Base-by-base conservation (phyloP, 2,113 vertebrate genomes). In the Oryzias celebensis region DNA sequence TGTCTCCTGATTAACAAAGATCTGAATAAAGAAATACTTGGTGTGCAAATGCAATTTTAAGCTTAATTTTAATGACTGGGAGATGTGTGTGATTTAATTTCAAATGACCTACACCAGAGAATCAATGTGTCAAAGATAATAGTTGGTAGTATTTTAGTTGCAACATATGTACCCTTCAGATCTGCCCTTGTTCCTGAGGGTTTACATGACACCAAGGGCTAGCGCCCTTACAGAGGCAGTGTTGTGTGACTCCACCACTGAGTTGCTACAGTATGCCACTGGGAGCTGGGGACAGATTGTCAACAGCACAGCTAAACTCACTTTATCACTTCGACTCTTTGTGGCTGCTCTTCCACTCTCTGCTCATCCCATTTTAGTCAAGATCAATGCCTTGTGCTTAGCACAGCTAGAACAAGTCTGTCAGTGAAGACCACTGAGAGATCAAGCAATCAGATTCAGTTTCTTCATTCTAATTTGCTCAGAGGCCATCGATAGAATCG, bases 311-410 rank as follows among this genome's bases (percentile, higher is more conserved):
- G 70, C 69, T 68, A 68, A 67, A 57, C 62, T 80, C 73, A 66
- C 61, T 80, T 87, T 71, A 78, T 87, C 87, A 80, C 68, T 62
- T 26, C 16, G 45, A 55, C 66, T 82, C 52, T 66, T 68, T 85
- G 71, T 73, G 84, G 65, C 76, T 78, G 58, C 59, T 58, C 61
- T 28, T 62, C 49, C 52, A 20, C 59, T 64, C 67, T 43, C 54
- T 48, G 51, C 52, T 74, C 71, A 81, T 71, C 68, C 73, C 63
- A 62, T 58, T 66, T 48, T 52, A 56, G 61, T 62, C 52, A 23
- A 64, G 69, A 87, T 85, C 77, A 80, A 84, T 86, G 60, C 20
- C 54, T 47, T 18, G 51, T 59, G 71, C 46, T 77, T 62, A 54
- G 52, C 13, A 53, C 60, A 59, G 79, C 51, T 61, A 73, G 65